These are phyloP conservation scores for Hydrotaea diabolus DNA, from an alignment of 2,888 invertebrate species.

Conservation along the genomic window DNA sequence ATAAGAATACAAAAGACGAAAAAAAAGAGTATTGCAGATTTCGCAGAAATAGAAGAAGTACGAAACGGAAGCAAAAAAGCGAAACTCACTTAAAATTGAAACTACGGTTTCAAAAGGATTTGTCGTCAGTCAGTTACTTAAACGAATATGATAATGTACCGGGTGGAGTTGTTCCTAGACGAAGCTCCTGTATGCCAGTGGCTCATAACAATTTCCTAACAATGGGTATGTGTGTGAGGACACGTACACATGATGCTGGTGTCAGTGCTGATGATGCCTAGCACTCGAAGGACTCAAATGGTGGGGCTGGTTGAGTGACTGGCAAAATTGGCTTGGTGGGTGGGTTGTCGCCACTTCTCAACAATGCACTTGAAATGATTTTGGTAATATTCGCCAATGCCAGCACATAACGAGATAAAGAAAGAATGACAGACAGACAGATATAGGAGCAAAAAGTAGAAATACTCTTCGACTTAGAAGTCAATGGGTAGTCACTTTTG, in stretches of 20 bases:
- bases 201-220: slow-evolving; percentile 29
- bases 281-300: neutral
- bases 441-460: neutral
- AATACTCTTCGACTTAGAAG: neutral
- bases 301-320: neutral
- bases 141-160: slow-evolving; percentile 35
- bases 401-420: neutral
- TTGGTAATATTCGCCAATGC: slow-evolving; percentile 15
- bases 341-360: neutral
- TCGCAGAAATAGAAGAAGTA: neutral
- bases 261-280: too few relatives aligned
- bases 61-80: neutral
- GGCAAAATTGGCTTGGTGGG: too few relatives aligned
- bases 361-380: slow-evolving; percentile 15
- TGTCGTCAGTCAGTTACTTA: slow-evolving; percentile 6
- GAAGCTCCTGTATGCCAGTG: neutral
- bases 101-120: slow-evolving; percentile 63
- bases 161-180: neutral
- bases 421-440: neutral
- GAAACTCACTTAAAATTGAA: slow-evolving; percentile 40
- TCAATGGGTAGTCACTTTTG: too few relatives aligned
- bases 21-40: neutral
- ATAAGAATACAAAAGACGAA: slow-evolving; percentile 42
- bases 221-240: neutral
- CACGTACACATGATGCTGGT: neutral